Conservation (phyloP, 2,113 vertebrate species). For the Zapus hudsonius region DNA sequence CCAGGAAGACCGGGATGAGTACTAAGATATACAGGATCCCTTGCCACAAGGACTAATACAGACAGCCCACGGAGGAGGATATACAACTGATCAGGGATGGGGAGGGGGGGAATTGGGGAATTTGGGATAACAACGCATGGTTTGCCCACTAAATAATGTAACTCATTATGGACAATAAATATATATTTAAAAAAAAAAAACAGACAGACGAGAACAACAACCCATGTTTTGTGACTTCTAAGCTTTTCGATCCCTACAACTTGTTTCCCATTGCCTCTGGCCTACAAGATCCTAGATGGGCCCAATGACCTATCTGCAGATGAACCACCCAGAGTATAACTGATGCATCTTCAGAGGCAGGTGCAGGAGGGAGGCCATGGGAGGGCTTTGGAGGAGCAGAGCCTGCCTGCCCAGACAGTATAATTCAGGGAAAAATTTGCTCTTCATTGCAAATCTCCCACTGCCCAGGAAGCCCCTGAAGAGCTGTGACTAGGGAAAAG, state of each 20-base stretch:
- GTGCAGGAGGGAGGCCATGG: not conserved
- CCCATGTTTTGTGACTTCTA: not conserved
- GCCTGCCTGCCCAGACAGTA: not conserved
- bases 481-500: conserved; percentile 34
- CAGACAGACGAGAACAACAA: not conserved
- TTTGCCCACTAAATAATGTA: no score
- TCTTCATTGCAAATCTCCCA: conserved; percentile 19
- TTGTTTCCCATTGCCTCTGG: not conserved
- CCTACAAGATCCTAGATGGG: not conserved
- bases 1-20: no score
- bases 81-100: no score
- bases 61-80: no score
- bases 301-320: not conserved
- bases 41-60: no score
- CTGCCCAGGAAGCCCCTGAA: conserved; percentile 38
- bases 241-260: not conserved
- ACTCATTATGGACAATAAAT: no score
- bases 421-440: conserved; percentile 26
- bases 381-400: not conserved
- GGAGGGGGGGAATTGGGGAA: no score
- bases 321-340: not conserved
- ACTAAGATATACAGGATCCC: no score
- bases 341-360: no score
- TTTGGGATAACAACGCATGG: no score
- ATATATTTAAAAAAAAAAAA: no score